A percentile compares a stretch with the other conserved stretches of the same genome.
These are phyloP conservation scores for Drosophila tropicalis DNA, from an alignment of 1,140 invertebrate genomes.

Conservation along the genomic window DNA sequence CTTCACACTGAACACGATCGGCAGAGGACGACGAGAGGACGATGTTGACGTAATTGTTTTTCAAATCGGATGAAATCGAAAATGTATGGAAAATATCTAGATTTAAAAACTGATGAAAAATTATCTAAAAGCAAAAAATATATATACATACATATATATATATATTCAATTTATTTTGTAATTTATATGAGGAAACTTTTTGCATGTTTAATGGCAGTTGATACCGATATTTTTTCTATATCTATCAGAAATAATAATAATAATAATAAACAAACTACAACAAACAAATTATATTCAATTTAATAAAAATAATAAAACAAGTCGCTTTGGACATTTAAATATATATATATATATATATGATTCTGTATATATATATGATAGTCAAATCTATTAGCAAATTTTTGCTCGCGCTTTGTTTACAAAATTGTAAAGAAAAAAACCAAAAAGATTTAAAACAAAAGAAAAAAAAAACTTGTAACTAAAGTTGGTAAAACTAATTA, in stretches of 20 bases:
- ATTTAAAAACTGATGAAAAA: conserved; percentile 36
- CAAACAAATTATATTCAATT: conserved; percentile 37
- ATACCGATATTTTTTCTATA: conserved; percentile 77
- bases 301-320: conserved; percentile 40
- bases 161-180: conserved; percentile 55
- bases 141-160: conserved; percentile 21
- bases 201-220: conserved; percentile 59
- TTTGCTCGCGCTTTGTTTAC: conserved; percentile 81
- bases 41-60: conserved; percentile 25
- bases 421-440: conserved; percentile 44
- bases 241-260: conserved; percentile 43
- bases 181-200: conserved; percentile 60
- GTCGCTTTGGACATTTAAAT: conserved; percentile 67
- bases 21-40: background rate
- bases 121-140: conserved; percentile 58
- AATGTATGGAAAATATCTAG: conserved; percentile 41
- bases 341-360: conserved; percentile 29
- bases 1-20: conserved; percentile 1
- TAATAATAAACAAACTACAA: conserved; percentile 16
- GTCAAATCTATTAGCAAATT: conserved; percentile 82
- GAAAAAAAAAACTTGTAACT: conserved; percentile 56
- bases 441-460: conserved; percentile 32
- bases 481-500: conserved; percentile 61
- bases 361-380: conserved; percentile 51
- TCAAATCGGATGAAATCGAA: conserved; percentile 25